Conservation (phyloP, 2,888 invertebrate genomes). For the Macaria liturata region DNA sequence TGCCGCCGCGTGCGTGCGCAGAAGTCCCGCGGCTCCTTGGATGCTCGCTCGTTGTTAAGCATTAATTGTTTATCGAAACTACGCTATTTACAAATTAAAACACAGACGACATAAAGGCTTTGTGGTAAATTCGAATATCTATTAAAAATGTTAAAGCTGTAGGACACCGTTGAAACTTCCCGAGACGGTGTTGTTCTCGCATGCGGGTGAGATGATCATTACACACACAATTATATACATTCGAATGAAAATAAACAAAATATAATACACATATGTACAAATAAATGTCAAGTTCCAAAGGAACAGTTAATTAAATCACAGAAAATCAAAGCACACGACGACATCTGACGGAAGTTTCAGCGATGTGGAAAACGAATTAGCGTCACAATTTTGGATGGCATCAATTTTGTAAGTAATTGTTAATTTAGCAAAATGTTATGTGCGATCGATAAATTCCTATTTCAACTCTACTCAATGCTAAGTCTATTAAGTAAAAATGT, state of each 20-base stretch:
- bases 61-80: slow-evolving; percentile 70
- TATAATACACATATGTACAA: slow-evolving; percentile 74
- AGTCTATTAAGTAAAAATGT: slow-evolving; percentile 81
- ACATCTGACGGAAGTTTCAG: slow-evolving; percentile 52
- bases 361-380: slow-evolving; percentile 42
- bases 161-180: slow-evolving; percentile 59
- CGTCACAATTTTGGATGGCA: slow-evolving; percentile 61
- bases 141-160: slow-evolving; percentile 51
- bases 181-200: slow-evolving; percentile 1
- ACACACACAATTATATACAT: slow-evolving; percentile 45
- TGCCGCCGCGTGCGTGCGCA: slow-evolving; percentile 52
- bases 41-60: slow-evolving; percentile 71
- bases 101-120: slow-evolving; percentile 70
- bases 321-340: slow-evolving; percentile 31
- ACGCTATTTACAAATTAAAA: slow-evolving; percentile 77
- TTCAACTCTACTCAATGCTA: slow-evolving; percentile 68
- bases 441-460: slow-evolving; percentile 60
- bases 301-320: slow-evolving; percentile 40
- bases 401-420: slow-evolving; percentile 52
- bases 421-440: slow-evolving; percentile 60
- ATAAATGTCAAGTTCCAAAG: slow-evolving; percentile 46
- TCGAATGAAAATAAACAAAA: slow-evolving; percentile 35
- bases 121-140: slow-evolving; percentile 63
- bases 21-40: slow-evolving; percentile 74
- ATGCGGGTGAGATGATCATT: slow-evolving; percentile 10